Evolutionary conservation across 2,113 vertebrate genomes (phyloP).

Genomic region (Isurus oxyrinchus): DNA sequence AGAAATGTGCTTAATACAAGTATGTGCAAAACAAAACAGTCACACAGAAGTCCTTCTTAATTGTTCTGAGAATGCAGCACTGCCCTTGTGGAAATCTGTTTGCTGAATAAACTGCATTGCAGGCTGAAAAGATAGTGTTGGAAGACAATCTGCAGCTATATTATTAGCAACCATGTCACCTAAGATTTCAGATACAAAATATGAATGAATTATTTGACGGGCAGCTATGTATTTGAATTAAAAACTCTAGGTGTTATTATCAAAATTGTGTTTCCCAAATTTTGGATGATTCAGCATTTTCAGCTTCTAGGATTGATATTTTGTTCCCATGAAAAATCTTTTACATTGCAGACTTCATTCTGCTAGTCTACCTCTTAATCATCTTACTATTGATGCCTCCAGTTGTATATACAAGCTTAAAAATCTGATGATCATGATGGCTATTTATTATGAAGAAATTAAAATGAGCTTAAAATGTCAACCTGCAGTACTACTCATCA

Average conservation of each 20-base stretch:
- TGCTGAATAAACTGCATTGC: neutral
- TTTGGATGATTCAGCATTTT: neutral
- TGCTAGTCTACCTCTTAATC: neutral
- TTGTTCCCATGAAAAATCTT: neutral
- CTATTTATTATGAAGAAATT: neutral
- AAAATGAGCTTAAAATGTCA: neutral
- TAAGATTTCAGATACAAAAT: neutral
- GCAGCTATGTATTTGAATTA: neutral
- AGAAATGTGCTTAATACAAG: neutral
- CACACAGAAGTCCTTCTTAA: neutral
- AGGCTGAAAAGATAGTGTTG: neutral
- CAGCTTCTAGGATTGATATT: neutral
- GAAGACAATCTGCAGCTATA: neutral
- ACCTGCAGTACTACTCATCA: neutral
- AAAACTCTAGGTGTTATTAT: neutral
- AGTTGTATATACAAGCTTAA: neutral
- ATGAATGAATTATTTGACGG: neutral
- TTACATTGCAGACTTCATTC: neutral
- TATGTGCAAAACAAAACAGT: neutral
- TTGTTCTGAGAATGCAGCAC: neutral
- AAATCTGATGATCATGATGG: neutral
- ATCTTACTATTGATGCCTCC: neutral
- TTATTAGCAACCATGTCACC: neutral
- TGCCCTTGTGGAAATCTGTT: neutral
- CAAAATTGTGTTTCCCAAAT: neutral